phyloP scores from a whole-genome alignment of 2,888 invertebrate genomes.

The Trichopoda pennipes region DNA sequence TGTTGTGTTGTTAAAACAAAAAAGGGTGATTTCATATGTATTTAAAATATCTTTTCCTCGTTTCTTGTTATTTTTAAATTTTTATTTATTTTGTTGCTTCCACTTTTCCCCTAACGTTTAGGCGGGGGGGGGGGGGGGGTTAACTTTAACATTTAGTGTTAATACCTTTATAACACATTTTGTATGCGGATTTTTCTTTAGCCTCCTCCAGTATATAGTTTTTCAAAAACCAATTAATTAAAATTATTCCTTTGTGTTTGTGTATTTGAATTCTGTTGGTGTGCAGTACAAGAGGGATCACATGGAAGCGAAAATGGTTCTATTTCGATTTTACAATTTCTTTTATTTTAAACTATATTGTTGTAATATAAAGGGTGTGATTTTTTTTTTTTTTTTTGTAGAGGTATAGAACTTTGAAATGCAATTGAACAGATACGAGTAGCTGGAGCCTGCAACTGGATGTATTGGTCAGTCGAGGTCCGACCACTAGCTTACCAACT shows the following conservation, averaged over 20 bases:
- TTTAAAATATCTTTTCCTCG: constrained; percentile 31
- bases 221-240: constrained; percentile 59
- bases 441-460: too few species aligned
- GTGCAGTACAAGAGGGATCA: neutral
- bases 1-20: constrained; percentile 13
- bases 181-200: constrained; percentile 25
- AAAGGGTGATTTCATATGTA: constrained; percentile 47
- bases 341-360: constrained; percentile 12
- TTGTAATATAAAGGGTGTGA: too few species aligned
- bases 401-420: too few species aligned
- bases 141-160: constrained; percentile 66
- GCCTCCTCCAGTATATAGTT: constrained; percentile 46
- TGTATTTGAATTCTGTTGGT: constrained; percentile 10
- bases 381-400: too few species aligned
- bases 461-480: too few species aligned
- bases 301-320: neutral
- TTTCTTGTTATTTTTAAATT: constrained; percentile 22
- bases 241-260: constrained; percentile 21
- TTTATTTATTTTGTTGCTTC: too few species aligned
- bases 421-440: too few species aligned
- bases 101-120: constrained; percentile 31
- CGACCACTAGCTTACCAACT: too few species aligned
- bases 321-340: constrained; percentile 23
- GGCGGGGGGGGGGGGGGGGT: constrained; percentile 23
- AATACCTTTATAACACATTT: constrained; percentile 43